Evolutionary conservation across 2,888 invertebrate genomes (phyloP), one percentile per base, ranked within the genome.

Genomic region (Nephrotoma flavescens): DNA sequence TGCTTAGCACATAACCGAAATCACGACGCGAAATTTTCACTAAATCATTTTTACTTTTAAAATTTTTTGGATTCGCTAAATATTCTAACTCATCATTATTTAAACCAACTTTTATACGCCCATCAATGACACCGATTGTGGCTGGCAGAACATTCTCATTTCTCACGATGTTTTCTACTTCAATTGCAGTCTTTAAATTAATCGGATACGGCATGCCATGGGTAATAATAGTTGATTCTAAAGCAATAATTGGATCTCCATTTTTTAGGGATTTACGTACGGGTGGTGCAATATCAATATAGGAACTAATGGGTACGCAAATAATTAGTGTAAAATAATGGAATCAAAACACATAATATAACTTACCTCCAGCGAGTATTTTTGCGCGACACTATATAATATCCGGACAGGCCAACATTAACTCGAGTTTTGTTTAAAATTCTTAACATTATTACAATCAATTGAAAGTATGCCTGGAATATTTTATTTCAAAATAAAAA

Each of bases 211-310:
- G 98, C 97, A 99, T 97, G 83, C 99, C 99, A 92, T 99, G 99
- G 0, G 99, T 99, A 9, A 99, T 97, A 88, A 99, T 98, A 0
- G 99, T 98, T 6, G 98, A 98, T 93, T 99, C 99, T 88, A 99
- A 92, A 1, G 99, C 98, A 19, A 99, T 98, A 87, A 99, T 93
- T 7, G 98, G 96, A 88, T 93, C 92, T 42, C 92, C 92, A 85
- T 92, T 91, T 86, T 92, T 91, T 88, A 96, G 91, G 6, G 97
- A 97, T 86, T 92, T 90, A 87, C 90, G 90, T 86, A 98, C 95
- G 90, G 95, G 94, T 45, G 94, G 93, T 87, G 93, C 93, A 87
- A 93, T 92, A 87, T 92, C 91, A 86, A 91, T 90, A n/a, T 90
- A 15, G n/a, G 87, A 86, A 45, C 84, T 87, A 47, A 57, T 57